Evolutionary conservation across 2,888 invertebrate genomes (phyloP), one percentile per base, ranked within the genome.

Genomic region (Pandemis corylana): DNA sequence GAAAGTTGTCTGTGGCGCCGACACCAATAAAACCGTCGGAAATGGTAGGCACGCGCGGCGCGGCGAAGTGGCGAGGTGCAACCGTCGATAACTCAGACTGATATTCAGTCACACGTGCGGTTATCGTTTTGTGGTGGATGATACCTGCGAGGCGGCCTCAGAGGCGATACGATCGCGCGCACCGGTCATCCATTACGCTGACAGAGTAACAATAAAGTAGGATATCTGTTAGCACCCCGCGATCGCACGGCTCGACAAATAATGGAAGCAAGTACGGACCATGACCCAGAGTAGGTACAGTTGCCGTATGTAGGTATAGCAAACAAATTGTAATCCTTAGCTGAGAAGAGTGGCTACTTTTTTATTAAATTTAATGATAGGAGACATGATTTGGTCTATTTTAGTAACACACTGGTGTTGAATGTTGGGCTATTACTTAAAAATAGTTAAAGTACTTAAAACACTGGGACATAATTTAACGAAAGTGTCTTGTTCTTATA

Each of bases 1-100:
- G 94, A 94, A 94, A 94, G 94, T 91, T 90, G 89, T 88, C 85
- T 82, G 86, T 92, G 94, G 94, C 94, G 93, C 94, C 93, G 90
- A 88, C 91, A 89, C 89, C 89, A 92, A 94, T 94, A 94, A 92
- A 92, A 88, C 86, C 79, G 88, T 85, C 89, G 87, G 87, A 85
- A 84, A 82, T 80, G 80, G 80, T 80, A 87, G 80, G 88, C 90
- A 89, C 90, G 90, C 86, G 91, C 85, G 80, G 76, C 82, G 81
- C 78, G 72, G 73, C 61, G 77, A 78, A 71, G 82, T 77, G 80
- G 79, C 80, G 80, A 77, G 78, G 80, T 78, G 78, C 75, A 66
- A 78, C 81, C 82, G 83, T 79, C 86, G 84, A 89, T 89, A 88
- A 87, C 85, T 88, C 86, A 88, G 80, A 81, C 82, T 80, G 84